Conservation (phyloP, 2,888 invertebrate genomes). For the Rugalucina vietnamica region DNA sequence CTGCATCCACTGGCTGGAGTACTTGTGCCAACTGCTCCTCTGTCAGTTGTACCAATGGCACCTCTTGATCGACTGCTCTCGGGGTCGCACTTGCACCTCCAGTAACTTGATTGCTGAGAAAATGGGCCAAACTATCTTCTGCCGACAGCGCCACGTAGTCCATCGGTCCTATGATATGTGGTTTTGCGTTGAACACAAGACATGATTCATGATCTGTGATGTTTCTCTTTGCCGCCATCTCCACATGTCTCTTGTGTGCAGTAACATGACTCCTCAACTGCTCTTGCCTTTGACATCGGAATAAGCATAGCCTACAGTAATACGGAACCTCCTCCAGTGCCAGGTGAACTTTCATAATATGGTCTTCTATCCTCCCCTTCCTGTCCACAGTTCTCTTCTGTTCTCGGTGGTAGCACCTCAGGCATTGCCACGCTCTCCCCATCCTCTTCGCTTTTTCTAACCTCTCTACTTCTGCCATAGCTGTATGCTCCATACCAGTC, state of each 20-base stretch:
- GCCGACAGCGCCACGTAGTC: neutral
- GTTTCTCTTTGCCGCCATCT: neutral
- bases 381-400: neutral
- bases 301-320: conserved; percentile 6
- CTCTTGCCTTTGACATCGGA: neutral
- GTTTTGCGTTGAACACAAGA: neutral
- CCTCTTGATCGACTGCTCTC: too few relatives aligned
- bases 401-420: neutral
- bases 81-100: too few relatives aligned
- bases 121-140: neutral
- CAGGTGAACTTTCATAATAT: neutral
- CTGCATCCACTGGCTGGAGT: too few relatives aligned
- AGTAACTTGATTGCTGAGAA: too few relatives aligned
- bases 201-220: neutral
- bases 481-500: neutral
- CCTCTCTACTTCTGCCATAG: neutral
- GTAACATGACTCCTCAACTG: neutral
- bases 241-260: neutral
- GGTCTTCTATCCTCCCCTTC: neutral
- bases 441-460: neutral
- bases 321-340: neutral
- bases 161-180: neutral
- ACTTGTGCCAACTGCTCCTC: too few relatives aligned
- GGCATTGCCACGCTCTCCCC: neutral
- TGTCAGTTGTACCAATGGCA: too few relatives aligned